Conservation (phyloP, 2,888 invertebrate genomes). For the Capitulum mitella region DNA sequence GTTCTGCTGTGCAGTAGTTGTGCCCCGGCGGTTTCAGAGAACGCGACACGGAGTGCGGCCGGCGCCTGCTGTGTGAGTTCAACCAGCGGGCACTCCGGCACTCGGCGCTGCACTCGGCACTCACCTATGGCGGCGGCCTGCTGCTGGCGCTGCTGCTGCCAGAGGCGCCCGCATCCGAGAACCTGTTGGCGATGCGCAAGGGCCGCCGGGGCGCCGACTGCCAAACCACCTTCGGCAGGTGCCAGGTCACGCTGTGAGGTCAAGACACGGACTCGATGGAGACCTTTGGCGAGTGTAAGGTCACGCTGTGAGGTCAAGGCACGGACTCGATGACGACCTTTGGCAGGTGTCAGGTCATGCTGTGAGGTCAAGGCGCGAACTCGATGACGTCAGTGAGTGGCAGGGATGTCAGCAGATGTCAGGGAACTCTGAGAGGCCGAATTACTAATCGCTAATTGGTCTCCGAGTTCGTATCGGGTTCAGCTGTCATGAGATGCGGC, state of each 20-base stretch:
- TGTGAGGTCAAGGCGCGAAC: no score
- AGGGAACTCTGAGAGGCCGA: constrained; percentile 30
- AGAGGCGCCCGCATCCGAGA: constrained; percentile 30
- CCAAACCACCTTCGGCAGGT: constrained; percentile 27
- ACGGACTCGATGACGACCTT: no score
- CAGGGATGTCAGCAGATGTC: constrained; percentile 29
- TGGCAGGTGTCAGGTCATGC: constrained; percentile 28
- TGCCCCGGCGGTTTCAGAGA: constrained; percentile 31
- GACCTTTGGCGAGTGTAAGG: constrained; percentile 29
- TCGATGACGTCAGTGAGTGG: no score
- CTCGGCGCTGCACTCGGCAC: constrained; percentile 31
- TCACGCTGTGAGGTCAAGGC: constrained; percentile 31
- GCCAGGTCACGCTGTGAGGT: constrained; percentile 31
- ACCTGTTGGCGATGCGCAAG: constrained; percentile 33
- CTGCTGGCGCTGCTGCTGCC: constrained; percentile 32
- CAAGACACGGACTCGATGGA: no score
- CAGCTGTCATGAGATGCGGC: no score
- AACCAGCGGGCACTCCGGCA: constrained; percentile 31
- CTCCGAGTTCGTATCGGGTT: no score
- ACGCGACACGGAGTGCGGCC: constrained; percentile 32
- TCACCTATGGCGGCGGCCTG: constrained; percentile 32
- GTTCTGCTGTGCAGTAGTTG: no score
- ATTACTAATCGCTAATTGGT: no score
- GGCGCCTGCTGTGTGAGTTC: constrained; percentile 32
- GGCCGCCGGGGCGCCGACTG: constrained; percentile 31